Evolutionary conservation across 2,113 vertebrate genomes (phyloP), one percentile per base, ranked within the genome.

Genomic region (Stegastes partitus): DNA sequence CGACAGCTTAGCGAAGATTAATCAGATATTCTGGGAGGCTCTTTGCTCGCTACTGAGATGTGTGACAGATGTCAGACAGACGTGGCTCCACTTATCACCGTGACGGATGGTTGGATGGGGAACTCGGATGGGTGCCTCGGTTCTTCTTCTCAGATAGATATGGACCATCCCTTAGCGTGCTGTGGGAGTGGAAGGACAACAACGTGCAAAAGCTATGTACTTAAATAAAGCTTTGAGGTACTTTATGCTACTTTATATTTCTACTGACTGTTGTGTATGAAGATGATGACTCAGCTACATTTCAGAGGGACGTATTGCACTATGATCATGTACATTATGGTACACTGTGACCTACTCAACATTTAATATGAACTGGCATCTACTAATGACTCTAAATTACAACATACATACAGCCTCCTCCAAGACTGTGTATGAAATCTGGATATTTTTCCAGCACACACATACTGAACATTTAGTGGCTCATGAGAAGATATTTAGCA

Each of bases 41-140:
- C 78, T 82, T 83, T 84, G 53, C 74, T 83, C 83, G 68, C 87
- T 68, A 59, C 78, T 54, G 76, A 75, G 81, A 84, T 51, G 81
- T 87, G 87, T 87, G 93, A 92, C 87, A 85, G 83, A 91, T 87
- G 91, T 88, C 77, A 74, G 83, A 69, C 86, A 91, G 91, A 85
- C 84, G 72, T 18, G 84, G 78, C 90, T 90, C 83, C 79, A 90
- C 86, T 93, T 88, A 87, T 93, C 88, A 87, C 15, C 2, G 64
- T 89, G 85, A 92, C 71, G 53, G 80, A 91, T 82, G 78, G 77
- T 44, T 79, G 79, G 45, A 83, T 74, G 81, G 31, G 78, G 23
- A 77, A 83, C 69, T 89, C 67, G 74, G 81, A 87, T 70, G 73
- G 80, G 69, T 49, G 71, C 76, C 74, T 84, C 34, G 15, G 51